Evolutionary conservation across 2,113 vertebrate genomes (phyloP).

Genomic region (Ondatra zibethicus): DNA sequence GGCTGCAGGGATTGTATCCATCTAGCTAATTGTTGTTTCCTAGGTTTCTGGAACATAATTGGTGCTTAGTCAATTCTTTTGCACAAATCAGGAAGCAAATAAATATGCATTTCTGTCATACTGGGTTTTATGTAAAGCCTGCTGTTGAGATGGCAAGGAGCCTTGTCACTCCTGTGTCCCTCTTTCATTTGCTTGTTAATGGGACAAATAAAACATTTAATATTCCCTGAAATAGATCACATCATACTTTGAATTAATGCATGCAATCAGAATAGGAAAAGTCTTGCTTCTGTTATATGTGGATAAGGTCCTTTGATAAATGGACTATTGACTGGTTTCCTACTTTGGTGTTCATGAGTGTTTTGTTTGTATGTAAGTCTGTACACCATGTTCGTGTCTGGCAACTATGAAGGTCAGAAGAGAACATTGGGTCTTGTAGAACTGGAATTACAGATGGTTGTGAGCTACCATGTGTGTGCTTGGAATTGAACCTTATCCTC

Average conservation of each 20-base stretch:
- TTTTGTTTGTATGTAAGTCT: background rate
- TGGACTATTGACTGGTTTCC: background rate
- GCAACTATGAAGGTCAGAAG: background rate
- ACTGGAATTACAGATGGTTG: background rate
- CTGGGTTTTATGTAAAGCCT: background rate
- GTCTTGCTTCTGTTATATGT: background rate
- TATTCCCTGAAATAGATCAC: slow-evolving; percentile 9
- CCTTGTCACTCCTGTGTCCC: background rate
- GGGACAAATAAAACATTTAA: slow-evolving; percentile 9
- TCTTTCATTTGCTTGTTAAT: background rate
- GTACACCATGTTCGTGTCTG: background rate
- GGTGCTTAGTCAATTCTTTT: background rate
- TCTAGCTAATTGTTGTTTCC: background rate
- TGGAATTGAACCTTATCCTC: background rate
- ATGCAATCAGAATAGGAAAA: background rate
- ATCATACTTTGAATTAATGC: slow-evolving; percentile 41
- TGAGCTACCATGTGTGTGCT: background rate
- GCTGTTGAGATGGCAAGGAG: background rate
- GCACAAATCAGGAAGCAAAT: background rate
- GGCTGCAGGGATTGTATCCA: too few species aligned
- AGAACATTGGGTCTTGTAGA: background rate
- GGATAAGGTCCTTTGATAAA: background rate
- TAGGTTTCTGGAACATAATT: background rate
- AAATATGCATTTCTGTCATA: background rate
- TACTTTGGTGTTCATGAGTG: background rate